These are phyloP conservation scores for Dendronephthya gigantea DNA, from an alignment of 64 coral and sea anemone species.

Conservation along the genomic window DNA sequence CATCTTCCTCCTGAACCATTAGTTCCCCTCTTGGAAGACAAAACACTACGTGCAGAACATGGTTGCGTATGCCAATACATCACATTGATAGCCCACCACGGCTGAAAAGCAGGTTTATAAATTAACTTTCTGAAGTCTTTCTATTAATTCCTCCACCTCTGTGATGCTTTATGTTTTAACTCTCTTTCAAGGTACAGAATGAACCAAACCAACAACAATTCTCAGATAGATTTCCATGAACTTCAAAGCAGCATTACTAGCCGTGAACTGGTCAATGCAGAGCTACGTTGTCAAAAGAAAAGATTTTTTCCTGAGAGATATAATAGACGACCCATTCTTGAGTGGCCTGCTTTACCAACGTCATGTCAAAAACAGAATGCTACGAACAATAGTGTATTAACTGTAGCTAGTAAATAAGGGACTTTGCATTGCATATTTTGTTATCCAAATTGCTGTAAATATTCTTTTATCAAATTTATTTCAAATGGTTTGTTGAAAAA, in stretches of 20 bases:
- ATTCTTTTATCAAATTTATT: too few species aligned
- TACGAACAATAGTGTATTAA: not conserved
- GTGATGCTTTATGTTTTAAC: not conserved
- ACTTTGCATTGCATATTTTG: not conserved
- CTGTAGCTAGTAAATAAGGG: not conserved
- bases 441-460: too few species aligned
- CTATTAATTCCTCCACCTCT: not conserved
- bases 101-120: conserved; percentile 62
- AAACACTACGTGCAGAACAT: conserved; percentile 65
- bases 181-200: conserved; percentile 52
- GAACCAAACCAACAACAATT: conserved; percentile 55
- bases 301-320: conserved; percentile 67
- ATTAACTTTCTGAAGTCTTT: not conserved
- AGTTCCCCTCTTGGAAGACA: conserved; percentile 84
- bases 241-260: conserved; percentile 42
- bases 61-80: conserved; percentile 89
- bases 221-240: conserved; percentile 65
- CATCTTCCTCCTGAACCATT: conserved; percentile 55
- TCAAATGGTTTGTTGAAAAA: too few species aligned
- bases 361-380: too few species aligned
- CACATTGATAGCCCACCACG: conserved; percentile 80
- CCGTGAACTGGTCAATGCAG: conserved; percentile 52
- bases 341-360: conserved; percentile 55
- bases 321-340: conserved; percentile 50
- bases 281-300: conserved; percentile 79